Evolutionary conservation across 2,113 vertebrate species (phyloP), one percentile per base, ranked within the genome.

Genomic region (Spea bombifrons): DNA sequence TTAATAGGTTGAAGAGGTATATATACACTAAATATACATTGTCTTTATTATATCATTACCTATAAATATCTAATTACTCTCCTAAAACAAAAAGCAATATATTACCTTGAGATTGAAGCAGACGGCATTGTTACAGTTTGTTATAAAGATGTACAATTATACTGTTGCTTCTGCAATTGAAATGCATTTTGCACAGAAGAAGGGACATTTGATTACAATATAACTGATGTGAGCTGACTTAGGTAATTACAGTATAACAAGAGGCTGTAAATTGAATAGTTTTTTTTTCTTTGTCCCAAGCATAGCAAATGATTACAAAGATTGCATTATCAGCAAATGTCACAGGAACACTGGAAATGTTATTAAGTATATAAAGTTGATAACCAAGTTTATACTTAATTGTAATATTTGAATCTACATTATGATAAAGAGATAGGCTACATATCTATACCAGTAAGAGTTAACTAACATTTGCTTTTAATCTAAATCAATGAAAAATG

Each of bases 241-340:
- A 52, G 76, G 76, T 78, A 78, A 78, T 71, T 78, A 65, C 76
- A 78, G 61, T 71, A 78, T 78, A 71, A 78, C 55, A 78, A 78
- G 76, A 78, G 57, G 57, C 45, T 70, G 75, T 63, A 77, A 77
- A 77, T 77, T 46, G 70, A 77, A 77, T 48, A 49, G 66, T 49
- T 61, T 70, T 77, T 69, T 30, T 63, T 15, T 44, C 17, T 63
- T 67, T 78, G 46, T 71, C 69, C 68, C 57, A 78, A 53, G 55
- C 53, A 77, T 48, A 49, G 67, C n/a, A 47, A 71, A 45, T 65
- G 52, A 9, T 61, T 78, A 3, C 68, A 45, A 4, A 15, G 47
- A 44, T 45, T 12, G 57, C 43, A 77, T 70, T 49, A 17, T 30
- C 55, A 47, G 46, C 43, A 46, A 63, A 63, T 76, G 47, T 57